These are phyloP conservation scores for Allophyes oxyacanthae DNA, from an alignment of 2,888 invertebrate species.

Conservation along the genomic window DNA sequence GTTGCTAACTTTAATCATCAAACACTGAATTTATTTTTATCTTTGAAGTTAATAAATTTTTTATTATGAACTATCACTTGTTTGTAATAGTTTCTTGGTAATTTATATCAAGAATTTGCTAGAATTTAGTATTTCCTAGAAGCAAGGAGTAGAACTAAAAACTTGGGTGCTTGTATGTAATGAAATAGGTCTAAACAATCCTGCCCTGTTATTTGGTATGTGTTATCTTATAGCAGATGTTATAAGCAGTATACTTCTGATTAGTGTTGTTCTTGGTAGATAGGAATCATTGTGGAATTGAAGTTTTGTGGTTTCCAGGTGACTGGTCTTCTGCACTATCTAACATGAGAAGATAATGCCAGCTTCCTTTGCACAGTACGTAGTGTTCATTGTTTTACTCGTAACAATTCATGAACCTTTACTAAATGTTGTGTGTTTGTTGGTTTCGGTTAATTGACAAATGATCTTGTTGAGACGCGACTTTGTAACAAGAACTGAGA, in stretches of 20 bases:
- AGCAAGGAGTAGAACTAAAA: too few relatives aligned
- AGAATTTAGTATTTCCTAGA: too few relatives aligned
- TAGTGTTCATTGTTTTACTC: constrained; percentile 30
- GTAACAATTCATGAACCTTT: constrained; percentile 7
- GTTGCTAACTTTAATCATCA: too few relatives aligned
- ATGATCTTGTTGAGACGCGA: constrained; percentile 8
- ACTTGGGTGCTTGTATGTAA: too few relatives aligned
- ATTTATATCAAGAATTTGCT: too few relatives aligned
- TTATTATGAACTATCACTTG: too few relatives aligned
- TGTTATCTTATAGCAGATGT: too few relatives aligned
- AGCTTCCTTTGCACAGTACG: constrained; percentile 56
- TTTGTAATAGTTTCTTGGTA: too few relatives aligned
- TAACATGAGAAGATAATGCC: constrained; percentile 40
- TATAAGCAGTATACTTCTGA: background rate
- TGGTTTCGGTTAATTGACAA: constrained; percentile 18
- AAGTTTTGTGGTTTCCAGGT: constrained; percentile 56
- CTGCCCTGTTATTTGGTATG: too few relatives aligned
- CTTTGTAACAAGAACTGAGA: constrained; percentile 3
- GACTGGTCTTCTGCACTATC: constrained; percentile 35
- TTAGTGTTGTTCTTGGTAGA: background rate
- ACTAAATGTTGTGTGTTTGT: constrained; percentile 25
- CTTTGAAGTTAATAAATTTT: too few relatives aligned
- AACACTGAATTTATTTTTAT: too few relatives aligned
- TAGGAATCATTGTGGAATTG: constrained; percentile 5
- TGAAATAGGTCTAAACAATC: too few relatives aligned